Evolutionary conservation across 2,888 invertebrate species (phyloP).

Genomic region (Tachina lurida): DNA sequence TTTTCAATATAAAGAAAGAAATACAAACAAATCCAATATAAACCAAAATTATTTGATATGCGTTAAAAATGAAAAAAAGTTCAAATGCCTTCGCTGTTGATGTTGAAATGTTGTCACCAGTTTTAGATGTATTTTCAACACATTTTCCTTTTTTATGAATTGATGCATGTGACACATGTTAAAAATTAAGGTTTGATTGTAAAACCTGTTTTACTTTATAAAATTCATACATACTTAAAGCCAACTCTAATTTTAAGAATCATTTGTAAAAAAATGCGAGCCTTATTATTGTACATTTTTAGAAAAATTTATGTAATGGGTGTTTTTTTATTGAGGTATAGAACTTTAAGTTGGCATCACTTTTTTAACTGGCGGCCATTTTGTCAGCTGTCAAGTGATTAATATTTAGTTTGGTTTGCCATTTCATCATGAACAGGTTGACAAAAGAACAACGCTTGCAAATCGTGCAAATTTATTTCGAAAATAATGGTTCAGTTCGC

Average conservation of each 20-base stretch:
- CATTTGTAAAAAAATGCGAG: neutral
- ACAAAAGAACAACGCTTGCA: too few relatives aligned
- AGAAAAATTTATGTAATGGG: neutral
- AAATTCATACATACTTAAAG: too few relatives aligned
- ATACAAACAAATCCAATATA: constrained; percentile 16
- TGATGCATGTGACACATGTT: neutral
- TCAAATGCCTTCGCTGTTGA: neutral
- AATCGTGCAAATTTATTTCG: too few relatives aligned
- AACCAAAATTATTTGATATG: constrained; percentile 31
- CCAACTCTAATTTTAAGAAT: neutral
- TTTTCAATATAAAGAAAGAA: neutral
- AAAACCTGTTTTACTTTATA: neutral
- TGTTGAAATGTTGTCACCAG: constrained; percentile 6
- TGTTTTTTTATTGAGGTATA: too few relatives aligned
- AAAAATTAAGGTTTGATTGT: neutral
- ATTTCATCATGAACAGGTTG: too few relatives aligned
- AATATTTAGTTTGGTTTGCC: too few relatives aligned
- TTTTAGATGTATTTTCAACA: constrained; percentile 28
- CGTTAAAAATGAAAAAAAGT: neutral
- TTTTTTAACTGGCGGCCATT: too few relatives aligned
- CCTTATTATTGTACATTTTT: neutral
- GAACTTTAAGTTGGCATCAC: too few relatives aligned
- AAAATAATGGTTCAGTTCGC: too few relatives aligned
- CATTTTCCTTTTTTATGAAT: constrained; percentile 10
- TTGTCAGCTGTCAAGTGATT: too few relatives aligned